Base-by-base conservation (phyloP, 1,140 invertebrate species). In the Drosophila bipectinata region DNA sequence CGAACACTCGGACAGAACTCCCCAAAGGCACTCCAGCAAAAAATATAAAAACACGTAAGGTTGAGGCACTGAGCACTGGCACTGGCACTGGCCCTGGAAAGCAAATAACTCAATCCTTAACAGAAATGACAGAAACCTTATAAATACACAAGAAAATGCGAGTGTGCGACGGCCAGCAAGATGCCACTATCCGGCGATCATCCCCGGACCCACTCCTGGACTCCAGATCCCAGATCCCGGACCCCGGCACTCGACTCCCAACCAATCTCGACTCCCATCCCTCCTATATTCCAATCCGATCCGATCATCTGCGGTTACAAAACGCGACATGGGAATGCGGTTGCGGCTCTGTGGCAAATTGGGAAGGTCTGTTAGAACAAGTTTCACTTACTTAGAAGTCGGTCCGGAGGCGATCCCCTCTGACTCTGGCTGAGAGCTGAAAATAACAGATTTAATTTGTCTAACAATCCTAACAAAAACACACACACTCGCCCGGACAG, bases 51-150 rank as follows among this genome's bases (percentile, higher is more conserved):
- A 51, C 26, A 28, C 26, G 26, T 28, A 28, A 28, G 26, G 26
- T 28, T 28, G 26, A 39, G 24, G 28, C 63, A 24, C 3, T 24
- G 51, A 54, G 45, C 24, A 34, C 28, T 37, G 57, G 59, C 59
- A 79, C 15, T 15, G 15, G 15, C 21, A 21, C 21, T 21, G 21
- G 45, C 24, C 28, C 28, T 37, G 57, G 59, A 52, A 79, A 73
- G 72, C 82, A 82, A 85, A 85, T 85, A 85, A 85, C 82, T 85
- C 82, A 85, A 85, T 87, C 82, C 82, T 85, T 85, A 85, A 85
- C 83, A 75, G 82, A 87, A 82, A 81, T 82, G 82, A 78, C 82
- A 87, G 82, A 85, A 85, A 87, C 82, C 82, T 85, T 85, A 85
- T 85, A 85, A 85, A 85, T 87, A 79, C 82, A 85, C 82, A 87